Percentiles rank a stretch among this genome's conserved stretches.
These are phyloP conservation scores for Agrenia bidenticulata DNA, from an alignment of 2,888 invertebrate species.

Conservation along the genomic window DNA sequence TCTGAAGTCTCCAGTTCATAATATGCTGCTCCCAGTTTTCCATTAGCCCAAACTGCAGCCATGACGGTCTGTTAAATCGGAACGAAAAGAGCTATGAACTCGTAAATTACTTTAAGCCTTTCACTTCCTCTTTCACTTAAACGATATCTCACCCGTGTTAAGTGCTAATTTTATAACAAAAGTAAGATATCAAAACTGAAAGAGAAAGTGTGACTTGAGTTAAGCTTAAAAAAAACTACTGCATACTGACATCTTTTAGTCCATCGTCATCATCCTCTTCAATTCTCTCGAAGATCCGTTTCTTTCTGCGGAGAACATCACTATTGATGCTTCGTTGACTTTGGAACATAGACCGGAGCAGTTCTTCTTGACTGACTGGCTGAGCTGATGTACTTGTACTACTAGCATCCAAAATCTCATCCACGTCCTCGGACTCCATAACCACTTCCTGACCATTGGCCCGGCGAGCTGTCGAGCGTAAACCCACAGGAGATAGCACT, in stretches of 20 bases:
- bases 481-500: not conserved
- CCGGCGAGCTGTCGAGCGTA: too few relatives aligned
- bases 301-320: conserved; percentile 20
- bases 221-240: not conserved
- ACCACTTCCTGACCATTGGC: too few relatives aligned
- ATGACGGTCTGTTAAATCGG: conserved; percentile 62
- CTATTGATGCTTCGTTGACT: conserved; percentile 25
- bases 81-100: too few relatives aligned
- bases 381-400: not conserved
- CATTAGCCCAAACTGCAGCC: conserved; percentile 66
- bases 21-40: conserved; percentile 72
- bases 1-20: conserved; percentile 68
- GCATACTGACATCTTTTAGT: conserved; percentile 16
- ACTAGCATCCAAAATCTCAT: conserved; percentile 1
- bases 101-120: too few relatives aligned
- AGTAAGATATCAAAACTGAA: too few relatives aligned
- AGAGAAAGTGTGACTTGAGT: not conserved
- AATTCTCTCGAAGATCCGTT: conserved; percentile 25
- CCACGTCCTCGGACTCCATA: not conserved
- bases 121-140: too few relatives aligned
- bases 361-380: not conserved
- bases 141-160: too few relatives aligned
- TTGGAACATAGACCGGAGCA: conserved; percentile 12
- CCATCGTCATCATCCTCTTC: conserved; percentile 6
- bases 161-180: not conserved